Evolutionary conservation across 23 tunicate genomes (phyloP), one percentile per base, ranked within the genome.

Genomic region (Trididemnum clinides): DNA sequence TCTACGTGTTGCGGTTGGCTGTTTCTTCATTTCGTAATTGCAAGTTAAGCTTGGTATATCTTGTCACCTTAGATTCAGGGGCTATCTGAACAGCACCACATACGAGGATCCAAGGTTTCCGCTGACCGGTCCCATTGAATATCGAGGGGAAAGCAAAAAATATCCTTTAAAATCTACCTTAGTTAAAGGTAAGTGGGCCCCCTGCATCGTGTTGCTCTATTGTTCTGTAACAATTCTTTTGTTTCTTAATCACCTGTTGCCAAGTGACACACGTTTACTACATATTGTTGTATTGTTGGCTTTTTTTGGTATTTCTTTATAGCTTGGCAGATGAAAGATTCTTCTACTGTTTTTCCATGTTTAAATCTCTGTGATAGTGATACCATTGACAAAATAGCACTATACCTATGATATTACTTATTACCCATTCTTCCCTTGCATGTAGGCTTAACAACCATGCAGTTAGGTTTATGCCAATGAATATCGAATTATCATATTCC

Each of bases 81-180:
- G 91, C 26, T 91, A 91, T 71, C 75, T 87, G 0, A 82, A 91
- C 88, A 90, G 84, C 39, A 74, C 87, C 33, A 73, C 80, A 23
- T 37, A 37, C 30, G 88, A 79, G 65, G 89, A 82, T 51, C 97
- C 97, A 32, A 73, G 97, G 33, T 88, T 72, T 33, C 97, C 97
- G 25, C 33, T 91, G 51, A 91, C 97, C 34, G 97, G 97, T 10
- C 90, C 97, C 19, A 91, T 91, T 26, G 97, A 90, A 36, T 81
- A 49, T 31, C 74, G 81, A 66, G 88, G 66, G 3, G 90, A 87
- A 50, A 28, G 29, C 26, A 91, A 87, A 77, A 82, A 76, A 38
- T 91, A 39, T 39, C 97, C 97, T 21, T 64, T 91, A 57, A 76
- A 64, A n/a, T 82, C 90, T 83, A 87, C 97, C 4, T 82, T 91